Conservation (phyloP, 1,140 invertebrate genomes). For the Scaptomyza pallida region DNA sequence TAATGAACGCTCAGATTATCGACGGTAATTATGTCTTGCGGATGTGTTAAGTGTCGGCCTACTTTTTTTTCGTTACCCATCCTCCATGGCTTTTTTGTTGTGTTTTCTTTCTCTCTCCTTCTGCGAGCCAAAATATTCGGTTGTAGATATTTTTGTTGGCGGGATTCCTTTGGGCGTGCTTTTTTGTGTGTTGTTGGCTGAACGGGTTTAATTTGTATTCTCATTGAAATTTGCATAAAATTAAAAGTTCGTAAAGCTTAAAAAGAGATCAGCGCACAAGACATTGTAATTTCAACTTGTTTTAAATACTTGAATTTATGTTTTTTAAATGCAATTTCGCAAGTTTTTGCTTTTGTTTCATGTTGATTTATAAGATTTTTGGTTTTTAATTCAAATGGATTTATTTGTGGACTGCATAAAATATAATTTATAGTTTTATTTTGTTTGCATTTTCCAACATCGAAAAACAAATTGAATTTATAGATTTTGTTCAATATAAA, state of each 20-base stretch:
- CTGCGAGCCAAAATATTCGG: background rate
- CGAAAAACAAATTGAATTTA: background rate
- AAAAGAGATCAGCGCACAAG: constrained; percentile 2
- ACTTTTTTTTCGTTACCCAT: constrained; percentile 31
- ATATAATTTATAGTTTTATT: background rate
- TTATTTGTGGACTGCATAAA: background rate
- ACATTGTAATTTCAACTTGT: background rate
- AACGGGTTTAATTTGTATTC: constrained; percentile 1
- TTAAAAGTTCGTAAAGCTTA: background rate
- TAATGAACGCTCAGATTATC: constrained; percentile 79
- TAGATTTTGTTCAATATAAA: background rate
- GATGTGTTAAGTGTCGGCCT: constrained; percentile 45
- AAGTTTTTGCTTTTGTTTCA: background rate
- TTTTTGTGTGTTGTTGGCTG: background rate
- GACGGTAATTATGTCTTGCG: constrained; percentile 68
- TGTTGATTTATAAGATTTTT: background rate
- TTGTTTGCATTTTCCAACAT: background rate
- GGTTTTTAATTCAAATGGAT: background rate
- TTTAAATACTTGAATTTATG: background rate
- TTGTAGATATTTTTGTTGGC: background rate
- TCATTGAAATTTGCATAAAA: background rate
- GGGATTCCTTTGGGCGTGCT: background rate
- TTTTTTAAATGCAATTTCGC: background rate
- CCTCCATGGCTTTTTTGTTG: constrained; percentile 12
- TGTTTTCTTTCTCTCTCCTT: constrained; percentile 1